Conservation (phyloP, 2,797 vertebrate genomes). For the Streptopelia turtur region DNA sequence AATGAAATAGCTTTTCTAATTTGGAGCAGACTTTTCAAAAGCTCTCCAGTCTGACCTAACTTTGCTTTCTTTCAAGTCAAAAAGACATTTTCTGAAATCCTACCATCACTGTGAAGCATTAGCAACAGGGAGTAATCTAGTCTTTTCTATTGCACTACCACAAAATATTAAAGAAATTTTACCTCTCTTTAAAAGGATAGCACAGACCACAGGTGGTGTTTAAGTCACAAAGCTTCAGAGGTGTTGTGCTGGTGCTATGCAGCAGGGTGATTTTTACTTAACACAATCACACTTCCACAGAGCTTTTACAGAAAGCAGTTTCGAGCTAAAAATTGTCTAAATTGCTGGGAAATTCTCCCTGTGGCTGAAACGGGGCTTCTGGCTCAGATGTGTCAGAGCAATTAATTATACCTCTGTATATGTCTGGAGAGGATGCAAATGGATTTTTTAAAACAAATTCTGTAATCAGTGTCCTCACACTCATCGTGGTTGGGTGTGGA, state of each 20-base stretch:
- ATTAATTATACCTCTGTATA: background rate
- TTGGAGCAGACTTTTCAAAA: background rate
- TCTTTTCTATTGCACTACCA: rapidly evolving
- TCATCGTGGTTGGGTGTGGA: background rate
- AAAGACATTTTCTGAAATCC: background rate
- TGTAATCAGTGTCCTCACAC: background rate
- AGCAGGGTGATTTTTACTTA: background rate
- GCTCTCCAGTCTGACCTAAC: background rate
- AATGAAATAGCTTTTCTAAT: background rate
- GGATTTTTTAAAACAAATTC: background rate
- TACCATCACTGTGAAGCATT: rapidly evolving
- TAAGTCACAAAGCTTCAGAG: background rate
- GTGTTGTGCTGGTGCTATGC: background rate
- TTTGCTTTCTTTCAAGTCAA: background rate
- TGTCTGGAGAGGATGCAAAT: background rate
- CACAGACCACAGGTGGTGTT: background rate
- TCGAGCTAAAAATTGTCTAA: background rate
- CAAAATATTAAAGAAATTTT: background rate
- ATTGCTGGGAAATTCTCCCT: background rate
- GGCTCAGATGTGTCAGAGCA: background rate
- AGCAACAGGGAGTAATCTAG: background rate
- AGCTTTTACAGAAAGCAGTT: background rate
- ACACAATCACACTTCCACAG: background rate
- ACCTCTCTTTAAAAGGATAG: background rate
- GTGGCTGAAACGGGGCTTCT: background rate